Percentiles rank a stretch among this genome's conserved stretches.
These are phyloP conservation scores for Sesamia inferens DNA, from an alignment of 2,888 invertebrate species.

Conservation along the genomic window DNA sequence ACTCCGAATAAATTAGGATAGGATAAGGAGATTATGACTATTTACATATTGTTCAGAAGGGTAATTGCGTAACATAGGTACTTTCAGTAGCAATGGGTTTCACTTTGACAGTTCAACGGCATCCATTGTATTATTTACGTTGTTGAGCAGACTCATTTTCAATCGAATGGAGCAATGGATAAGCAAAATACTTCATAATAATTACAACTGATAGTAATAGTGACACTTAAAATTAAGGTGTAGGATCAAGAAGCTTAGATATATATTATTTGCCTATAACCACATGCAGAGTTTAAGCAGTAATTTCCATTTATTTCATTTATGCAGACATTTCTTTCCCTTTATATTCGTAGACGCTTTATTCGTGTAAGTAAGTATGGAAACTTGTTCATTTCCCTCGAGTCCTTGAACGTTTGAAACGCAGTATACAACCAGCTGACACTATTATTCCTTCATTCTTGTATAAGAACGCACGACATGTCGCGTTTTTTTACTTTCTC, in stretches of 20 bases:
- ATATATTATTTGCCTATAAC: not conserved
- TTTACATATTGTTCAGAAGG: not conserved
- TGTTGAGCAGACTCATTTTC: too few species aligned
- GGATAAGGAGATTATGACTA: not conserved
- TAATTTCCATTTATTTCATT: not conserved
- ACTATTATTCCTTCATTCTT: conserved; percentile 43
- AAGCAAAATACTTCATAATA: too few species aligned
- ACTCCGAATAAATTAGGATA: too few species aligned
- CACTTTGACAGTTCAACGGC: too few species aligned
- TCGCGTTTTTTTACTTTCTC: conserved; percentile 41
- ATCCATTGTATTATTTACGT: too few species aligned
- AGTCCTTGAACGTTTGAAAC: conserved; percentile 27
- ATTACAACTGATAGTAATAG: too few species aligned
- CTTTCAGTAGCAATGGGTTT: too few species aligned
- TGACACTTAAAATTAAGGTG: too few species aligned
- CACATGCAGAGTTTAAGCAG: not conserved
- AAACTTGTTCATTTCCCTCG: conserved; percentile 43
- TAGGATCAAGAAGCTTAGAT: not conserved
- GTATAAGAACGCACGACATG: conserved; percentile 30
- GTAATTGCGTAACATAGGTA: too few species aligned
- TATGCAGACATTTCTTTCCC: not conserved
- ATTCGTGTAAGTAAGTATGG: conserved; percentile 4
- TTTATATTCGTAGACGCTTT: conserved; percentile 9
- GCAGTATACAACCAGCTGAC: conserved; percentile 32
- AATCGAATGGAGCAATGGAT: too few species aligned